Evolutionary conservation across 2,888 invertebrate species (phyloP).

Genomic region (Crematogaster levior): DNA sequence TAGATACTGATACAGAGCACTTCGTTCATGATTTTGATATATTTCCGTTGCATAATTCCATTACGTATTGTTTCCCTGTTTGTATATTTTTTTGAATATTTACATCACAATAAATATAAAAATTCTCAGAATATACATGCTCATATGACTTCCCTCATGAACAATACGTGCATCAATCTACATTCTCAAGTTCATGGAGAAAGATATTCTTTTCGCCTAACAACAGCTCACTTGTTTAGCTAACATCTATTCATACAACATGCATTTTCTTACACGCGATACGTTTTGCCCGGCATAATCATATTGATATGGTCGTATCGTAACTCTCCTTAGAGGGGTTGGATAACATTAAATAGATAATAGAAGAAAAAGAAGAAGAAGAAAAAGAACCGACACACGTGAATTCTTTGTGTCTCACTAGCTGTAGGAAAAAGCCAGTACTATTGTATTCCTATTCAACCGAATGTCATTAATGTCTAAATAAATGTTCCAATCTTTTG

Average conservation of each 20-base stretch:
- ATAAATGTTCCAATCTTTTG: no score
- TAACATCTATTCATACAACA: neutral
- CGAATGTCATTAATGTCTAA: neutral
- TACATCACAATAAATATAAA: conserved; percentile 1
- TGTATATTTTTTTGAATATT: neutral
- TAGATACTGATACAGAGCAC: neutral
- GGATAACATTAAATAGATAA: no score
- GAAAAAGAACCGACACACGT: no score
- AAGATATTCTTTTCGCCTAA: neutral
- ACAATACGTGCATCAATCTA: neutral
- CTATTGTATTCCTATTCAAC: no score
- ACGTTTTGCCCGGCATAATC: neutral
- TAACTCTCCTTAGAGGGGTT: no score
- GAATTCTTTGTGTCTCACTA: no score
- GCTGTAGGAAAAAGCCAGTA: no score
- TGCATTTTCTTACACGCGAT: conserved; percentile 5
- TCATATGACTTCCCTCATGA: neutral
- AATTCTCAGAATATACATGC: neutral
- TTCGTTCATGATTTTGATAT: no score
- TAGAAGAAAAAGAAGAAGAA: no score
- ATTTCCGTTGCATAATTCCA: no score
- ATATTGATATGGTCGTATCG: no score
- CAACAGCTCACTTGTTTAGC: conserved; percentile 21
- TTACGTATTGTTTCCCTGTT: neutral
- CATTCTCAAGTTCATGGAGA: neutral